These are phyloP conservation scores for Heteromyza rotundicornis DNA, from an alignment of 2,888 invertebrate species.

Conservation along the genomic window DNA sequence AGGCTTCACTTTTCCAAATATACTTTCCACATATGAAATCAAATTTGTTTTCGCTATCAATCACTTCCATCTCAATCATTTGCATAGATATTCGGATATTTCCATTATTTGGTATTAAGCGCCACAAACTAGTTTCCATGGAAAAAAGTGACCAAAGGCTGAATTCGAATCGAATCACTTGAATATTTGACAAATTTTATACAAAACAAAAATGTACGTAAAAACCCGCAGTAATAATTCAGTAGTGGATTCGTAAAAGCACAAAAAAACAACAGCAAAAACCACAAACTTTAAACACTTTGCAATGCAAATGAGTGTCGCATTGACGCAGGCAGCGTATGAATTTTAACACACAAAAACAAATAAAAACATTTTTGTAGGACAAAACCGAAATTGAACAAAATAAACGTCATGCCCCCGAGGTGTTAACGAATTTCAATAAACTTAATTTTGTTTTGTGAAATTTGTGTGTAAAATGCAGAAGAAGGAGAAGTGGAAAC, in stretches of 20 bases:
- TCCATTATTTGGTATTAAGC: no score
- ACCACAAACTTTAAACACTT: slow-evolving; percentile 23
- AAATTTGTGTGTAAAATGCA: no score
- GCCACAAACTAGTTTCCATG: no score
- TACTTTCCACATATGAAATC: no score
- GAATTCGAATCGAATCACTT: not conserved
- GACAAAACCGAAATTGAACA: no score
- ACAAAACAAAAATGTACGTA: slow-evolving; percentile 1
- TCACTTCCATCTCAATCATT: no score
- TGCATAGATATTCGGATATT: no score
- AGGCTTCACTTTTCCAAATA: no score
- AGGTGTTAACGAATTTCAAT: not conserved
- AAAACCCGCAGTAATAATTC: slow-evolving; percentile 15
- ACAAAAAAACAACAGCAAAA: not conserved
- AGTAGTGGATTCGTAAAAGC: not conserved
- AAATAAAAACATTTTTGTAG: no score
- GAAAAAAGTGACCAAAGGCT: not conserved
- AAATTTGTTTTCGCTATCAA: no score
- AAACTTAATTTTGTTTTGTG: no score
- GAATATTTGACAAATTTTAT: not conserved
- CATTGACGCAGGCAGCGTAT: slow-evolving; percentile 21
- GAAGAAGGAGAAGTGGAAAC: no score
- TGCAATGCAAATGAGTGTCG: slow-evolving; percentile 44
- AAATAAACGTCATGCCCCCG: not conserved
- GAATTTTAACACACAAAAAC: not conserved